Conservation (phyloP, 35 echinoderm and acorn worm genomes). For the Ptychodera flava region DNA sequence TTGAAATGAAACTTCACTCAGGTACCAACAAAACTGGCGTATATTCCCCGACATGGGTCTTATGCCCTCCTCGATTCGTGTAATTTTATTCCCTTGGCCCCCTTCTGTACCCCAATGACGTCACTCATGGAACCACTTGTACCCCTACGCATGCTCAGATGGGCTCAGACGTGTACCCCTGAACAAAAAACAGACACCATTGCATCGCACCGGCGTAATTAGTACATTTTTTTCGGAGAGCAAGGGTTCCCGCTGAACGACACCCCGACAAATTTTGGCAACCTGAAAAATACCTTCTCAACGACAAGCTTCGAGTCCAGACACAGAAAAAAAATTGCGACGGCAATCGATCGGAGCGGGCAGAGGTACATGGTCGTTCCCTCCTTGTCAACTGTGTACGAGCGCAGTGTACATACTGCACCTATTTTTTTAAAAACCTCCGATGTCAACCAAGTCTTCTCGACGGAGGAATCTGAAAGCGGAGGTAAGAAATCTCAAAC, state of each 20-base stretch:
- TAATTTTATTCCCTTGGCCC: conserved; percentile 10
- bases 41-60: not conserved
- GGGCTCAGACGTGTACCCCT: conserved; percentile 16
- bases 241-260: not conserved
- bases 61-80: not conserved
- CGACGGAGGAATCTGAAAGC: not conserved
- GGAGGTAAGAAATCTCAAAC: not conserved
- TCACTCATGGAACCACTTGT: conserved; percentile 61
- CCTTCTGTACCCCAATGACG: conserved; percentile 54
- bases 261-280: not conserved
- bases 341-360: not conserved
- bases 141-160: conserved; percentile 79
- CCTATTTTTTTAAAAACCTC: not conserved
- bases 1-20: no score
- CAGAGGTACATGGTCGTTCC: not conserved
- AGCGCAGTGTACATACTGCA: not conserved
- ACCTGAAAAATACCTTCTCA: not conserved
- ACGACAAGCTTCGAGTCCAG: not conserved
- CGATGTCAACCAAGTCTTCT: not conserved
- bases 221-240: not conserved
- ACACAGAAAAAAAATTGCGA: not conserved
- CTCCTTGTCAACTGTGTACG: not conserved
- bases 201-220: not conserved
- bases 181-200: conserved; percentile 1
- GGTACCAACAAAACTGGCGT: no score